These are phyloP conservation scores for Ophioninae sp. DNA, from an alignment of 2,888 invertebrate species.

Conservation along the genomic window DNA sequence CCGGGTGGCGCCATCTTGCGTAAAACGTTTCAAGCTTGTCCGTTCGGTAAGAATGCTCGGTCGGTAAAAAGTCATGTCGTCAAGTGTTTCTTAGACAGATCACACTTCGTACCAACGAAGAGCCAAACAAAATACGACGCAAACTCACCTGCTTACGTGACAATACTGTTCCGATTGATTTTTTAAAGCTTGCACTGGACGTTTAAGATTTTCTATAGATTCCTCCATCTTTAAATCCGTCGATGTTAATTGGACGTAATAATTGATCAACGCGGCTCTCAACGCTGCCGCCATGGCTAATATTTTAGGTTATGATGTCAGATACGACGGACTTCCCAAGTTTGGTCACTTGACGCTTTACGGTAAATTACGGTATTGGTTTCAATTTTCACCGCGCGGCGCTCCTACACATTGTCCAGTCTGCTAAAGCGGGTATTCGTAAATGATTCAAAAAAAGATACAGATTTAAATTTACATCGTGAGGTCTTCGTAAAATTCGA, in stretches of 20 bases:
- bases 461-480: too few species aligned
- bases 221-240: conserved; percentile 68
- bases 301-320: conserved; percentile 64
- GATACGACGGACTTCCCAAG: neutral
- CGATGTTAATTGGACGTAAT: conserved; percentile 69
- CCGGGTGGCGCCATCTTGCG: conserved; percentile 52
- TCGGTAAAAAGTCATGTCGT: conserved; percentile 14
- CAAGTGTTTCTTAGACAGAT: too few species aligned
- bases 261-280: conserved; percentile 69
- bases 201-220: conserved; percentile 51
- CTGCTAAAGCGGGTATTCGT: too few species aligned
- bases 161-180: conserved; percentile 73
- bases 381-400: neutral
- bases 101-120: too few species aligned
- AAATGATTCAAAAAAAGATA: too few species aligned
- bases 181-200: conserved; percentile 65
- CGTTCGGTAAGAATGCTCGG: neutral
- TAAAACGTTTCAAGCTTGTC: neutral
- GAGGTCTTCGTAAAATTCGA: too few species aligned
- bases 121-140: neutral
- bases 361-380: neutral
- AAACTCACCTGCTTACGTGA: conserved; percentile 68
- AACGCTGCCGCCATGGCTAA: conserved; percentile 69
- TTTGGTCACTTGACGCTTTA: neutral
- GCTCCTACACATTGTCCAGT: neutral